Base-by-base conservation (phyloP, 2,888 invertebrate species). In the Mamestra brassicae region DNA sequence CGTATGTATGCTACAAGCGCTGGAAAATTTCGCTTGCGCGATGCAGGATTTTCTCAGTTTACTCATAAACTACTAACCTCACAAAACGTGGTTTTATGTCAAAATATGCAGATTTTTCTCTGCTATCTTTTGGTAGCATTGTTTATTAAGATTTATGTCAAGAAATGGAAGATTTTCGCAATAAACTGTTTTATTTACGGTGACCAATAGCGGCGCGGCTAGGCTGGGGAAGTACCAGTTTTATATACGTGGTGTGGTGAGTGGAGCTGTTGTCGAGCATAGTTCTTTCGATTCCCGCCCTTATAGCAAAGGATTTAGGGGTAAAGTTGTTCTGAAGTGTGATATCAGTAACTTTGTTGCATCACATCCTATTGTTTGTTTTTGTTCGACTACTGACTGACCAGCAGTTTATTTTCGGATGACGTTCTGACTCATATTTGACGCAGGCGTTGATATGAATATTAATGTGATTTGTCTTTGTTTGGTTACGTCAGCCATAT, bases 11-110 rank as follows among this genome's bases (percentile, higher is more conserved):
- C 47, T 36, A 47, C 54, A 17, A 60, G 1, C 13, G 45, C 38
- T 38, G 10, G 66, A 66, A 72, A 79, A 82, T 68, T 83, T 83
- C 3, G 10, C 65, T 79, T 66, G 80, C 84, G 81, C 75, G 84
- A 83, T 79, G 69, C 17, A 82, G 84, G 1, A 63, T 47, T 47
- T 45, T 10, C 17, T 8, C 8, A 42, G 10, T 61, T 70, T 70
- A 38, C 62, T 67, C 38, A 0, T 15, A 47, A 61, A 13, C 11
- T n/a, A 17, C 10, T 38, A 11, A 42, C 1, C 10, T 55, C 62
- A 15, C 8, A 0, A 11, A 15, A 34, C 13, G 0, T 13, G 0
- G 15, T 71, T 60, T 66, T 11, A n/a, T 11, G 5, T 55, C 4
- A 68, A 57, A 68, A 69, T 55, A 15, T 62, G 3, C 8, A 52